Evolutionary conservation across 1,140 invertebrate species (phyloP).

Genomic region (Maniola jurtina): DNA sequence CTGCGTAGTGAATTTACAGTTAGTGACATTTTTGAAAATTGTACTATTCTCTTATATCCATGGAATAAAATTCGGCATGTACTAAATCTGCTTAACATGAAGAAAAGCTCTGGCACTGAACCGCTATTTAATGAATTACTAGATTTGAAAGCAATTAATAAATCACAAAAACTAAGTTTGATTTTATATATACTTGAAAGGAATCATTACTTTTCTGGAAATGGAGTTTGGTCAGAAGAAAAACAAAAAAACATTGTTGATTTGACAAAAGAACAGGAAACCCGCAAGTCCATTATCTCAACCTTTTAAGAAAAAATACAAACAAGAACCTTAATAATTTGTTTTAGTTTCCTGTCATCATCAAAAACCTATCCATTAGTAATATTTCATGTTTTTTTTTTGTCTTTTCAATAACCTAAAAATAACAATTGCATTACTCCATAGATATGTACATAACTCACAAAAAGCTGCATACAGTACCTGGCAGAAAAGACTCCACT

Average conservation of each 20-base stretch:
- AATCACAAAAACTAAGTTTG: slow-evolving; percentile 72
- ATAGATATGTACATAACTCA: too few relatives aligned
- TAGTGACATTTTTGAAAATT: slow-evolving; percentile 77
- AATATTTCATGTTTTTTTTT: too few relatives aligned
- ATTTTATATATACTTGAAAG: slow-evolving; percentile 77
- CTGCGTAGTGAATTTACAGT: slow-evolving; percentile 68
- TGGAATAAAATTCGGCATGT: slow-evolving; percentile 71
- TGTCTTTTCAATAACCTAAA: too few relatives aligned
- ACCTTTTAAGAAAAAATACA: not conserved
- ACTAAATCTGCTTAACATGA: slow-evolving; percentile 48
- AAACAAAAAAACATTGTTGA: slow-evolving; percentile 27
- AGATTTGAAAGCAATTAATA: slow-evolving; percentile 48
- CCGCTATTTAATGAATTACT: slow-evolving; percentile 45
- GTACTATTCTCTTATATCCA: slow-evolving; percentile 79
- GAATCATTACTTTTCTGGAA: slow-evolving; percentile 78
- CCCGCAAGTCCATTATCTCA: not conserved
- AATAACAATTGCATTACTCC: too few relatives aligned
- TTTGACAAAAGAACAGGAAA: slow-evolving; percentile 18
- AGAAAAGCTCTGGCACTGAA: slow-evolving; percentile 35
- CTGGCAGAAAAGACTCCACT: too few relatives aligned
- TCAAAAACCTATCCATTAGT: too few relatives aligned
- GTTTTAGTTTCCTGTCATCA: too few relatives aligned
- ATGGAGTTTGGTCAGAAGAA: slow-evolving; percentile 77
- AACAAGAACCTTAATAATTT: too few relatives aligned
- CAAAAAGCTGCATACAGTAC: too few relatives aligned